Conservation (phyloP, 1,140 invertebrate genomes). For the Drosophila malerkotliana region DNA sequence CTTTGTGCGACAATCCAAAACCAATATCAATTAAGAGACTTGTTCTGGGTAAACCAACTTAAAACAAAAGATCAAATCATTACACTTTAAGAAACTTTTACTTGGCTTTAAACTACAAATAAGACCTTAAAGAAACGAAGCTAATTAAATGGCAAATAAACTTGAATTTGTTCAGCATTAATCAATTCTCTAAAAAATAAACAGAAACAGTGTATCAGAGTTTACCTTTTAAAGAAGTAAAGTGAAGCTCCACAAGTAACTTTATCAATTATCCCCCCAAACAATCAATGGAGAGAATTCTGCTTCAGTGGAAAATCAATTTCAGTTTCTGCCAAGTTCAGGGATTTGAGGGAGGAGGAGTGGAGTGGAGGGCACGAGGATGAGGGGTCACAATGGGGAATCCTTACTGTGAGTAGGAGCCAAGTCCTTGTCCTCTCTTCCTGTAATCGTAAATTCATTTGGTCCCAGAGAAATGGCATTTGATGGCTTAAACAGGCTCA, state of each 20-base stretch:
- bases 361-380: neutral
- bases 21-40: too few relatives aligned
- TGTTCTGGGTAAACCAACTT: too few relatives aligned
- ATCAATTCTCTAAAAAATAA: neutral
- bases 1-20: too few relatives aligned
- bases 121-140: too few relatives aligned
- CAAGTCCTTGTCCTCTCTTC: neutral
- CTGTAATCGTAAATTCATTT: slow-evolving; percentile 55
- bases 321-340: slow-evolving; percentile 38
- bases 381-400: neutral
- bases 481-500: slow-evolving; percentile 54
- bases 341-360: neutral
- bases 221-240: neutral
- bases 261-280: slow-evolving; percentile 28
- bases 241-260: slow-evolving; percentile 24
- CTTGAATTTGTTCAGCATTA: too few relatives aligned
- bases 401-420: neutral
- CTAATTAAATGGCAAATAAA: too few relatives aligned
- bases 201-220: neutral
- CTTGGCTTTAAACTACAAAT: too few relatives aligned
- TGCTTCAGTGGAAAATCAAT: slow-evolving; percentile 30
- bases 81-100: too few relatives aligned
- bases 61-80: too few relatives aligned
- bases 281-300: slow-evolving; percentile 12
- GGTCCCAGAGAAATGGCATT: slow-evolving; percentile 44